Evolutionary conservation across 2,797 vertebrate genomes (phyloP).

Genomic region (Podargus strigoides): DNA sequence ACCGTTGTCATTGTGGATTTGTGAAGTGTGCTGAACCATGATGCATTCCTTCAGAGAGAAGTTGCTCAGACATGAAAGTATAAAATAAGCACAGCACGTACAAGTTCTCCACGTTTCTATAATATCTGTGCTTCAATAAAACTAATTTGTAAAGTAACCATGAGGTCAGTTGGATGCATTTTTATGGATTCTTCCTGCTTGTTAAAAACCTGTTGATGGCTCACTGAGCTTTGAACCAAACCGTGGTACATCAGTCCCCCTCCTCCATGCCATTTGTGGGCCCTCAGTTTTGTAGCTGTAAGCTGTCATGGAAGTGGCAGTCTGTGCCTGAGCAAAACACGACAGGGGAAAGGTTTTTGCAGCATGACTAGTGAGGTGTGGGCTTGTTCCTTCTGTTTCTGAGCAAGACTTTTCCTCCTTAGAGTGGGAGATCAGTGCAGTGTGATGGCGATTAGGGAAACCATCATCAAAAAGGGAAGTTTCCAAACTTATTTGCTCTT

Average conservation of each 20-base stretch:
- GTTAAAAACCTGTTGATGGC: neutral
- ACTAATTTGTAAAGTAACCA: neutral
- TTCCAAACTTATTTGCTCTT: neutral
- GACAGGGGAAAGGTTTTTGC: neutral
- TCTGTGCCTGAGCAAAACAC: neutral
- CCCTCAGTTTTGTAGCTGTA: neutral
- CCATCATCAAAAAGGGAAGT: neutral
- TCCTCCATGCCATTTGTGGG: neutral
- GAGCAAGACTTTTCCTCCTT: neutral
- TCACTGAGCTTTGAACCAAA: neutral
- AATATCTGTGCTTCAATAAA: neutral
- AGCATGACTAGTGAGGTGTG: neutral
- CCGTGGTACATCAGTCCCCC: neutral
- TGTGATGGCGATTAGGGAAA: neutral
- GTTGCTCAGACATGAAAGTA: conserved; percentile 15
- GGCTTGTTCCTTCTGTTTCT: neutral
- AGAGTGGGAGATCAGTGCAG: neutral
- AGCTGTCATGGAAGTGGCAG: neutral
- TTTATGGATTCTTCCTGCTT: neutral
- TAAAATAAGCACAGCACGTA: neutral
- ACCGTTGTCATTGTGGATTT: conserved; percentile 51
- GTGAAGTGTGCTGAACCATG: conserved; percentile 30
- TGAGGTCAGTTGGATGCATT: neutral
- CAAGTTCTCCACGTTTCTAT: neutral
- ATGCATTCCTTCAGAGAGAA: conserved; percentile 29